Evolutionary conservation across 2,888 invertebrate species (phyloP), one percentile per base, ranked within the genome.

Genomic region (Drosophila pullipes): DNA sequence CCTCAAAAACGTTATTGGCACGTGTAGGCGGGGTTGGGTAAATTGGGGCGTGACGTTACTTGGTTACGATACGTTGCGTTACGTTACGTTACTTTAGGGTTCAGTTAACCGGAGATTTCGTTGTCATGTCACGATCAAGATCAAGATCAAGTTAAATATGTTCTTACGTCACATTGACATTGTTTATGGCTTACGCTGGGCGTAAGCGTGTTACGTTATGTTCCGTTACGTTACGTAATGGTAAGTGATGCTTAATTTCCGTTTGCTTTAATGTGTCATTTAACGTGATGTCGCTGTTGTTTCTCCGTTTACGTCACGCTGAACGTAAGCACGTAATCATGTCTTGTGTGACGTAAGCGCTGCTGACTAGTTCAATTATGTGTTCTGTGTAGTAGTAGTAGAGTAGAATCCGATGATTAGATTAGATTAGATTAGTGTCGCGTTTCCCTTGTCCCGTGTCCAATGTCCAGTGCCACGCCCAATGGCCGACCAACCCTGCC

Each of bases 1-100:
- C 67, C 67, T 68, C 60, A 62, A 72, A 65, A 65, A 61, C 53
- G 44, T 44, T 66, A 61, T 78, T 78, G 81, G 81, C 78, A 72
- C 81, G 52, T 61, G 50, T 68, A 58, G 67, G 63, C 77, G 35
- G 70, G 62, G 81, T 55, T 68, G 76, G 68, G 7, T 74, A 28
- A 16, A 55, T 70, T 47, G 66, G 44, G 35, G 50, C 75, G 65
- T 76, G 61, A 44, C 61, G 30, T 60, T 52, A 41, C 37, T 39
- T 18, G 31, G 53, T 50, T 35, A 33, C 50, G 50, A 31, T n/a
- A 33, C 68, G 31, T 31, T 31, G 31, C 31, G 53, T 50, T 35
- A 33, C 50, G 57, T 25, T n/a, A 33, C 68, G n/a, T 16, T 16
- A n/a, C 16, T 25, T 63, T 55, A 61, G 44, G 53, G 50, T 60